Evolutionary conservation across 2,113 vertebrate species (phyloP), one percentile per base, ranked within the genome.

Genomic region (Rhineura floridana): DNA sequence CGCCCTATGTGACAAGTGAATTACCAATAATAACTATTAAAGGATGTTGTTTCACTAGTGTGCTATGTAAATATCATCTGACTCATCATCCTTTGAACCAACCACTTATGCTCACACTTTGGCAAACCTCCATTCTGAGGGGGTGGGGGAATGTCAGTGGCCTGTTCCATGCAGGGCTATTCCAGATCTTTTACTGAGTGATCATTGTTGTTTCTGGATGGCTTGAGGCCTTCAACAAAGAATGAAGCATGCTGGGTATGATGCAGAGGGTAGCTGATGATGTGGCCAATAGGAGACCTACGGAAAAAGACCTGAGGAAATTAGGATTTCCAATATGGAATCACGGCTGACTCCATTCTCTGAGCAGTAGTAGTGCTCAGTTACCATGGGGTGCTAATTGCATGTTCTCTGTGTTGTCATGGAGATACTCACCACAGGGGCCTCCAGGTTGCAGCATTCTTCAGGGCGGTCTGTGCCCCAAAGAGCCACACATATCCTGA

Each of bases 331-430:
- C 69, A 83, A 39, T 36, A 88, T 63, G 55, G 70, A 3, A 36
- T 75, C 55, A 50, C 52, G 33, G 17, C 70, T 46, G 33, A 33
- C 10, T 33, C 42, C 42, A 33, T 50, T 48, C 9, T 36, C 19
- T 3, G 46, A 48, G 52, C 52, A 75, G 33, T 44, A 39, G 55
- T 6, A 21, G 33, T 8, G 44, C 44, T 76, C 52, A 19, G 87
- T 88, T 83, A 36, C 80, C 87, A 75, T 62, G 69, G 70, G 62
- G 48, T 84, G 50, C 11, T 84, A 80, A 87, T 63, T 77, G 48
- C 46, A 67, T 21, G 2, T 75, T 82, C 69, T 46, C 65, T 19
- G 28, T 52, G 87, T 88, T 88, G 46, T 81, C 48, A 88, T 88
- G 73, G 87, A 67, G 73, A 85, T 72, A 2, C 15, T 33, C 65